Evolutionary conservation across 2,113 vertebrate genomes (phyloP).

Genomic region (Triplophysa rosa): DNA sequence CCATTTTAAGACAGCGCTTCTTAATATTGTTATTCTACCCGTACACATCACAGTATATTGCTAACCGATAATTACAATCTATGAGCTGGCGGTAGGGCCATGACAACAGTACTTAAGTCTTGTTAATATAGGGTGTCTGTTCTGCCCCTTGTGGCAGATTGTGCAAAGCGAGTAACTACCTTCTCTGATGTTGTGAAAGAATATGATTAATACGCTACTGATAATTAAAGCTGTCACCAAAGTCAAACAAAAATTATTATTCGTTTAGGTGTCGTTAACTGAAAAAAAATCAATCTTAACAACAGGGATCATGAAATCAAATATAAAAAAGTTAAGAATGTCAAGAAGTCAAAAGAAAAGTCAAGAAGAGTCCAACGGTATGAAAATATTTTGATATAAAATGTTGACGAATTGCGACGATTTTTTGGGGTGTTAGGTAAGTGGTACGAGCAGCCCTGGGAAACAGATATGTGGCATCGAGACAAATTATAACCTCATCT

Average conservation of each 20-base stretch:
- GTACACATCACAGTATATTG: constrained; percentile 43
- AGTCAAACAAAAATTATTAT: constrained; percentile 7
- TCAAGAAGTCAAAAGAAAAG: no score
- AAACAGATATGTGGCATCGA: constrained; percentile 52
- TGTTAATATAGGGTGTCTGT: constrained; percentile 49
- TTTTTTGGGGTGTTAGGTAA: not conserved
- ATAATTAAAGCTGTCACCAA: not conserved
- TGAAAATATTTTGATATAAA: not conserved
- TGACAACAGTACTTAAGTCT: constrained; percentile 61
- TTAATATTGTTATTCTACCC: constrained; percentile 46
- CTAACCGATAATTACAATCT: constrained; percentile 63
- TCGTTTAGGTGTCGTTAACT: not conserved
- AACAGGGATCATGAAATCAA: not conserved
- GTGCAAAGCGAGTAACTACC: constrained; percentile 7
- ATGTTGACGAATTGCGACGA: not conserved
- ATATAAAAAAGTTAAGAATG: not conserved
- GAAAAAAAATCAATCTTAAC: not conserved
- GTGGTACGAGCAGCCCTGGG: not conserved
- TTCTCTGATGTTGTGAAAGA: constrained; percentile 21
- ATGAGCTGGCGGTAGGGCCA: constrained; percentile 57
- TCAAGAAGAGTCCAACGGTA: not conserved
- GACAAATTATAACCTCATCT: constrained; percentile 56
- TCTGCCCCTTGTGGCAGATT: constrained; percentile 33
- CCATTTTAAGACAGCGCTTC: constrained; percentile 7
- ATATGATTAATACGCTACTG: constrained; percentile 5